A percentile compares a stretch with the other conserved stretches of the same genome.
Evolutionary conservation across 2,113 vertebrate genomes (phyloP).

Genomic region (Catharus minimus): DNA sequence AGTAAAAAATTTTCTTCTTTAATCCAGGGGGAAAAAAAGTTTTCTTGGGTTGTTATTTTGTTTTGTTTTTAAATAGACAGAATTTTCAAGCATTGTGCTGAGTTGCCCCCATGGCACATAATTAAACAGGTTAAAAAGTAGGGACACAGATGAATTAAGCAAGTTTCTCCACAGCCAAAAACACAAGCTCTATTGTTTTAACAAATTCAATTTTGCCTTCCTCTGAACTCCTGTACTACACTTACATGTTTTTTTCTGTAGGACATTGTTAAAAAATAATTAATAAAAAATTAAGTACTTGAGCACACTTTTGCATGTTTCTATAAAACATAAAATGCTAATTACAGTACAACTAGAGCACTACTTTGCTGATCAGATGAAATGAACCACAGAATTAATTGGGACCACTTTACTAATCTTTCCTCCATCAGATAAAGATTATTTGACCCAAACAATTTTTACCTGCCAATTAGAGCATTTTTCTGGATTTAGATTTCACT

Average conservation of each 20-base stretch:
- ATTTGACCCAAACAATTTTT: neutral
- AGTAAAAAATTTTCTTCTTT: neutral
- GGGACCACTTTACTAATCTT: neutral
- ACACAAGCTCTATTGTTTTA: neutral
- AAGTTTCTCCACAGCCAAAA: neutral
- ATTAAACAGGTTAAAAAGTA: neutral
- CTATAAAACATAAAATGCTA: neutral
- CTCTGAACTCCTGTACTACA: neutral
- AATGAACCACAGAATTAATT: neutral
- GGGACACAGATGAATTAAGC: neutral
- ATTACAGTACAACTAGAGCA: neutral
- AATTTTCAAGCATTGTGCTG: neutral
- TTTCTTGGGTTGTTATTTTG: accelerated
- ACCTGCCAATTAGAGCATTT: neutral
- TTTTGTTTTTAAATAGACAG: neutral
- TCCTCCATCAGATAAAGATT: neutral
- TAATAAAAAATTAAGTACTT: neutral
- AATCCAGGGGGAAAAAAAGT: neutral
- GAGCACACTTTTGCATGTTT: neutral
- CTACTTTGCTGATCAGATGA: neutral
- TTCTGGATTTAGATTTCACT: neutral
- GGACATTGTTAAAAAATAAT: neutral
- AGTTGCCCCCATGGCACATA: neutral
- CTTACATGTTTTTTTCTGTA: neutral
- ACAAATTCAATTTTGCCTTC: neutral